A percentile compares a stretch with the other conserved stretches of the same genome.
Evolutionary conservation across 2,113 vertebrate genomes (phyloP).

Genomic region (Ochotona princeps): DNA sequence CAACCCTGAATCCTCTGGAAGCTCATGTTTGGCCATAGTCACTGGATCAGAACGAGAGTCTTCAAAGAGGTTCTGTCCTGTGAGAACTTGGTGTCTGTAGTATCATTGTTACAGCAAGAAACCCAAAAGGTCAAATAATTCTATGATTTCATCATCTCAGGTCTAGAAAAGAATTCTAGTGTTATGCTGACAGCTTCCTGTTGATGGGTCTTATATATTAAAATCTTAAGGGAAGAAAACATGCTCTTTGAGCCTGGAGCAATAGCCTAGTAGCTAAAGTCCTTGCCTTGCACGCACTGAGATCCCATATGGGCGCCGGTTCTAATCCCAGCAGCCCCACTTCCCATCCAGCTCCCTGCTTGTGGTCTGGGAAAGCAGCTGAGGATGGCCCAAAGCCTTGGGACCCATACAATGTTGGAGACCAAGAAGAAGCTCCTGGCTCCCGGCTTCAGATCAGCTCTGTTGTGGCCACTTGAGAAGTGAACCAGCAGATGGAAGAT

Average conservation of each 20-base stretch:
- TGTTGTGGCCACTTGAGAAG: too few species aligned
- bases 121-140: background rate
- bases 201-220: background rate
- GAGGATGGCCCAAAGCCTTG: too few species aligned
- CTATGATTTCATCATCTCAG: background rate
- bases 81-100: background rate
- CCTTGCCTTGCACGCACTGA: too few species aligned
- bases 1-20: background rate
- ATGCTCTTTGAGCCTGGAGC: background rate
- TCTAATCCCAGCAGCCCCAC: too few species aligned
- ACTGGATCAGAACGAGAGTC: background rate
- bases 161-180: conserved; percentile 21
- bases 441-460: too few species aligned
- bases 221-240: conserved; percentile 3
- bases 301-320: too few species aligned
- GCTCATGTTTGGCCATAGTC: background rate
- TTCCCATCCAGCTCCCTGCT: too few species aligned
- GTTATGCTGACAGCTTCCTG: background rate
- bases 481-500: too few species aligned
- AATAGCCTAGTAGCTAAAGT: too few species aligned
- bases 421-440: too few species aligned
- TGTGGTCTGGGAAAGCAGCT: too few species aligned
- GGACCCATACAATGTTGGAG: too few species aligned
- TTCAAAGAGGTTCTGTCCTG: background rate
- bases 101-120: background rate